Percentiles rank a stretch among this genome's conserved stretches.
These are phyloP conservation scores for Onthophagus sagittarius DNA, from an alignment of 2,888 invertebrate genomes.

Conservation along the genomic window DNA sequence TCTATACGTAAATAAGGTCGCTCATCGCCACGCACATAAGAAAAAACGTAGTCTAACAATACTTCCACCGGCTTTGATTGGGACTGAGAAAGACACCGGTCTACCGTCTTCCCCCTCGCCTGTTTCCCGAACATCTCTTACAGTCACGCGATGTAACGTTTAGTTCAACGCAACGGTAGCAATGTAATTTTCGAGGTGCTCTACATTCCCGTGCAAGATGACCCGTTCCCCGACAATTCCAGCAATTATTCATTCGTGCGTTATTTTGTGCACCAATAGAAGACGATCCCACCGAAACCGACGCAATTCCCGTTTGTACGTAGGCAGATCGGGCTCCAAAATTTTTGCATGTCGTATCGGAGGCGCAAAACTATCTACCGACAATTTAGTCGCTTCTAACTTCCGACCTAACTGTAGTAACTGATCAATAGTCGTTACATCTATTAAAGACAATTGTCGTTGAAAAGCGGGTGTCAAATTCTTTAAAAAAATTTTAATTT, in stretches of 20 bases:
- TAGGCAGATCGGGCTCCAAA: slow-evolving; percentile 24
- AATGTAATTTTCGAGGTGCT: neutral
- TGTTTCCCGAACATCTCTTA: slow-evolving; percentile 1
- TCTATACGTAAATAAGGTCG: slow-evolving; percentile 15
- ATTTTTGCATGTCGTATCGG: neutral
- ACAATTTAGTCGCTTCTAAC: slow-evolving; percentile 15
- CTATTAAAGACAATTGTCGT: too few relatives aligned
- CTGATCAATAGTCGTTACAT: slow-evolving; percentile 11
- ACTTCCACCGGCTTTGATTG: neutral
- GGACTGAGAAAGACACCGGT: neutral
- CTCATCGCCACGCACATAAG: slow-evolving; percentile 13
- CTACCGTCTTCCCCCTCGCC: neutral
- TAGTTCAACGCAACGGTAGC: neutral
- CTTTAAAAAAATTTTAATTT: too few relatives aligned
- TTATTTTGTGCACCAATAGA: too few relatives aligned
- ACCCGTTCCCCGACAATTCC: neutral
- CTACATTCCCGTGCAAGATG: neutral
- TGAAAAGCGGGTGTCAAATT: too few relatives aligned
- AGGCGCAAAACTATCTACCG: slow-evolving; percentile 15
- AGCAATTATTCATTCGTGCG: neutral
- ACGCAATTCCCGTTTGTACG: neutral
- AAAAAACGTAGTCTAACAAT: slow-evolving; percentile 8
- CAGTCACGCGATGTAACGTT: neutral
- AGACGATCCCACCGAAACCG: neutral
- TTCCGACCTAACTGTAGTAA: slow-evolving; percentile 19